A percentile compares a stretch with the other conserved stretches of the same genome.
These are phyloP conservation scores for Myodes glareolus DNA, from an alignment of 2,113 vertebrate genomes.

Conservation along the genomic window DNA sequence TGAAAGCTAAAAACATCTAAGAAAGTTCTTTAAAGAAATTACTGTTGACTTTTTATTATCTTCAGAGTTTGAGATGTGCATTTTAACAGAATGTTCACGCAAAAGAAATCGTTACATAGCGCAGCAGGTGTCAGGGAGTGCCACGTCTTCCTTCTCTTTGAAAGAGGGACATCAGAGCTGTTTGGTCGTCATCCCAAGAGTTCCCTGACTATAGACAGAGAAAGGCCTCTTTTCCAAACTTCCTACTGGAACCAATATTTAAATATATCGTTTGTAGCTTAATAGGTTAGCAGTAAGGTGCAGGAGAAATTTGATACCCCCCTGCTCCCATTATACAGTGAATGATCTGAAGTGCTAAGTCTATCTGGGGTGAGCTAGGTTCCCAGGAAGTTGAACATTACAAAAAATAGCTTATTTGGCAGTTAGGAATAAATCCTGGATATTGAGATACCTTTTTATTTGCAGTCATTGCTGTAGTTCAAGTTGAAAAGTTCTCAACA, in stretches of 20 bases:
- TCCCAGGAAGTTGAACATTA: constrained; percentile 28
- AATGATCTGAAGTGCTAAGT: neutral
- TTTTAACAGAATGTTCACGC: neutral
- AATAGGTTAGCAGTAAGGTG: neutral
- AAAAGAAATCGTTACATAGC: neutral
- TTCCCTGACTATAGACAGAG: neutral
- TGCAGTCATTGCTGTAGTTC: neutral
- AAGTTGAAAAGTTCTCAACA: neutral
- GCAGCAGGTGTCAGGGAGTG: neutral
- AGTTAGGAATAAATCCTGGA: constrained; percentile 49
- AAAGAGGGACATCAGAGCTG: neutral
- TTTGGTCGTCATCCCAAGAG: neutral
- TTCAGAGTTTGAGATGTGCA: neutral
- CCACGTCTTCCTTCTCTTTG: neutral
- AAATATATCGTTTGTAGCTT: neutral
- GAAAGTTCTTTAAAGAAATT: neutral
- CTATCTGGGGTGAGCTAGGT: neutral
- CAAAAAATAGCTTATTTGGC: constrained; percentile 8
- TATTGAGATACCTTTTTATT: neutral
- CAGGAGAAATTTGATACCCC: neutral
- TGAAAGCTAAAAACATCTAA: neutral
- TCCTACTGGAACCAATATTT: neutral
- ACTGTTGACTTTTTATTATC: neutral
- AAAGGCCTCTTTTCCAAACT: neutral
- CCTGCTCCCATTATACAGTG: neutral